Evolutionary conservation across 2,113 vertebrate genomes (phyloP), one percentile per base, ranked within the genome.

Genomic region (Petrocephalus zakoni): DNA sequence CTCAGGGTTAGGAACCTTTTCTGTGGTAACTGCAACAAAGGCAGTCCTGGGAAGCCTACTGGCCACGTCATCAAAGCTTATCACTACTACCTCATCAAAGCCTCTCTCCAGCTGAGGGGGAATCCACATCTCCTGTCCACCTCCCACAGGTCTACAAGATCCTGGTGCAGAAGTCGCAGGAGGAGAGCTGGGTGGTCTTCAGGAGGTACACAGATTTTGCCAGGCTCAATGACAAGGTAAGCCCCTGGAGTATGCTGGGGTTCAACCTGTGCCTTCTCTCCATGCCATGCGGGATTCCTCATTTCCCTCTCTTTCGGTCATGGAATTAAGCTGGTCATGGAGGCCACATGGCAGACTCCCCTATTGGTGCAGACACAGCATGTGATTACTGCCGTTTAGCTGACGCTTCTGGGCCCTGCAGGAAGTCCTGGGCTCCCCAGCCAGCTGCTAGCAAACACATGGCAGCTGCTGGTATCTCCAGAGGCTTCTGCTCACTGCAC

Each of bases 131-230:
- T 46, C 75, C 75, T 56, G 21, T 55, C 34, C 11, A 29, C 34
- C 53, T 5, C 8, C 34, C 37, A 19, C 42, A 97, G 96, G 95
- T 97, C 0, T 97, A 97, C 91, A 97, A 97, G 94, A 94, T 97
- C 90, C 92, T 96, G 86, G 96, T 97, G 89, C 96, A 94, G 93
- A 96, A 94, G 94, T 94, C 88, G 84, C 93, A 94, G 22, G 95
- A 96, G 37, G 96, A 97, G 92, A 96, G 93, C 15, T 97, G 96
- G 96, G 95, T 97, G 34, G 96, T 97, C 88, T 97, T 97, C 90
- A 94, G 96, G 90, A 94, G 96, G 72, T 97, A 97, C 90, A 96
- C 96, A 0, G 96, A 97, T 90, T 97, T 97, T 90, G 95, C 96
- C 89, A 95, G 96, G 75, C 96, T 97, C 91, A 96, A 97, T 93